phyloP scores from a whole-genome alignment of 2,113 vertebrate genomes.

The Sphyrna mokarran region DNA sequence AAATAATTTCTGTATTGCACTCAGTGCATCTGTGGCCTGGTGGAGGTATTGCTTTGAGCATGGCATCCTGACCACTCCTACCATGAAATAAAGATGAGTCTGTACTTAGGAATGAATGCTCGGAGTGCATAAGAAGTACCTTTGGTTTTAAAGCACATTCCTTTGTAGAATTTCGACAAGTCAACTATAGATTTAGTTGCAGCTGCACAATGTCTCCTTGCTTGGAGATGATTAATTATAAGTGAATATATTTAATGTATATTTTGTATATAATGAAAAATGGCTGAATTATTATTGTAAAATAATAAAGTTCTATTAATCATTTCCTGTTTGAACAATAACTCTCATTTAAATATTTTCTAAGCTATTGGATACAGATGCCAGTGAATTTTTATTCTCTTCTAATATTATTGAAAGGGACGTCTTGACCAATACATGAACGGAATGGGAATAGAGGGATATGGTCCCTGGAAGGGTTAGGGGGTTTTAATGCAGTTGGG shows the following conservation, averaged over 20 bases:
- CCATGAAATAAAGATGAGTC: background rate
- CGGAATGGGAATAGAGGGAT: no score
- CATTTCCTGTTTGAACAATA: background rate
- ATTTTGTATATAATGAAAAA: constrained; percentile 33
- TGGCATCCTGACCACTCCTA: constrained; percentile 5
- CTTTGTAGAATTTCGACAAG: background rate
- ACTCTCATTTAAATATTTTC: background rate
- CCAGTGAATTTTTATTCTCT: background rate
- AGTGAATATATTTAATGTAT: constrained; percentile 32
- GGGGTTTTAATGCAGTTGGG: no score
- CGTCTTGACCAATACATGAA: no score
- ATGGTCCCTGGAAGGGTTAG: no score
- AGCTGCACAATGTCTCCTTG: constrained; percentile 25
- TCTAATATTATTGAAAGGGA: no score
- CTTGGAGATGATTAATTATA: constrained; percentile 12
- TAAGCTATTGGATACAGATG: background rate
- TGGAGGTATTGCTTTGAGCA: constrained; percentile 29
- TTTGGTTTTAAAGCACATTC: constrained; percentile 35
- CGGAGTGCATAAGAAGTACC: background rate
- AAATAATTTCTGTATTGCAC: background rate
- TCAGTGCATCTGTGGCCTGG: background rate
- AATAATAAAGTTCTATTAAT: constrained; percentile 38
- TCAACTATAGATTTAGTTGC: constrained; percentile 21
- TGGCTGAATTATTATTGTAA: constrained; percentile 28
- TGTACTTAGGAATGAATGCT: constrained; percentile 1